Evolutionary conservation across 1,140 invertebrate species (phyloP).

Genomic region (Steinernema khuongi): DNA sequence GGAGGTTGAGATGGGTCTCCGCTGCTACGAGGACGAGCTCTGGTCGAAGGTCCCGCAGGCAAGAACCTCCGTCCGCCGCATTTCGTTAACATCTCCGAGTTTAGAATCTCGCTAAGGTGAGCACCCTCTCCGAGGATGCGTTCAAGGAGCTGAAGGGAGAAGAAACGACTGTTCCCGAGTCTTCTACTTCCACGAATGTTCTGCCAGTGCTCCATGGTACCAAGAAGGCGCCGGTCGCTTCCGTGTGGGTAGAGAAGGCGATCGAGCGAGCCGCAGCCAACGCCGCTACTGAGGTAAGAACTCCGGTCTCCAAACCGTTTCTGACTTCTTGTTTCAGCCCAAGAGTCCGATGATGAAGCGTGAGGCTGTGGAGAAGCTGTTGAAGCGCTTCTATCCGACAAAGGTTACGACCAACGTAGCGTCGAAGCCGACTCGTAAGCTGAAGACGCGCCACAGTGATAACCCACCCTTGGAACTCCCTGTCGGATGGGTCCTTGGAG

Average conservation of each 20-base stretch:
- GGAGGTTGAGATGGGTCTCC: constrained; percentile 91
- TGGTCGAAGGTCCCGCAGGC: constrained; percentile 63
- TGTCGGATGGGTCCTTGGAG: constrained; percentile 93
- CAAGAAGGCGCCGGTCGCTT: constrained; percentile 26
- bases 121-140: constrained; percentile 27
- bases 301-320: not conserved
- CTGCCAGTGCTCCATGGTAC: constrained; percentile 8
- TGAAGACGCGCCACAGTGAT: constrained; percentile 82
- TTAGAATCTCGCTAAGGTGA: constrained; percentile 27
- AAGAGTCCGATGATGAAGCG: constrained; percentile 49
- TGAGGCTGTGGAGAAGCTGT: constrained; percentile 61
- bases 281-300: constrained; percentile 48
- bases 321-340: constrained; percentile 40
- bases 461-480: constrained; percentile 91
- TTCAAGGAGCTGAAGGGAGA: constrained; percentile 27
- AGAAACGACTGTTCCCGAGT: constrained; percentile 37
- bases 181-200: constrained; percentile 31
- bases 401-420: constrained; percentile 60
- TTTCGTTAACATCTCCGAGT: no score
- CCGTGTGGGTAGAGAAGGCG: constrained; percentile 53
- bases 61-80: constrained; percentile 11
- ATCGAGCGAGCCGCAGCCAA: constrained; percentile 57
- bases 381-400: constrained; percentile 77
- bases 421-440: constrained; percentile 70
- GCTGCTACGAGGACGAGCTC: constrained; percentile 85